These are phyloP conservation scores for Cacatua alba DNA, from an alignment of 2,113 vertebrate species.

Conservation along the genomic window DNA sequence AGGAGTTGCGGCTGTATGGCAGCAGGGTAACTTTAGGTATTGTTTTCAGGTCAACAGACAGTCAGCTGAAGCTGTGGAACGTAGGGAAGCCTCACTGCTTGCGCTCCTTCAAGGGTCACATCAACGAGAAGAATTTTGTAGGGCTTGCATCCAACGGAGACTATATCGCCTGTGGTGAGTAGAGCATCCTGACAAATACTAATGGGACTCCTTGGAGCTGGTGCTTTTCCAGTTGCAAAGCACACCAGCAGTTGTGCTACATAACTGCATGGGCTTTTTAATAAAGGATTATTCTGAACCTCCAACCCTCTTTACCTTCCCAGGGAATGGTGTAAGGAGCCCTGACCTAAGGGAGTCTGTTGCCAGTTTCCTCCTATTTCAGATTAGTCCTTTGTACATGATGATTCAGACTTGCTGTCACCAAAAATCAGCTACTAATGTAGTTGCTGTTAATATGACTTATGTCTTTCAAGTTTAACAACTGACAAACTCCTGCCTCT, in stretches of 20 bases:
- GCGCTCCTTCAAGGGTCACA: conserved; percentile 98
- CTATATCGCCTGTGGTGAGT: conserved; percentile 96
- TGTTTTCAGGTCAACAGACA: conserved; percentile 92
- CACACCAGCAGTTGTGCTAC: background rate
- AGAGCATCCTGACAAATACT: background rate
- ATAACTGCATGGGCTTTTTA: background rate
- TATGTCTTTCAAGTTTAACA: background rate
- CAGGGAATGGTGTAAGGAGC: background rate
- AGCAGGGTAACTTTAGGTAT: conserved; percentile 1
- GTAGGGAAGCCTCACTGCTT: conserved; percentile 97
- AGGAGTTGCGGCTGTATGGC: background rate
- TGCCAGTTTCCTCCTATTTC: background rate
- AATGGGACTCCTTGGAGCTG: fast-evolving
- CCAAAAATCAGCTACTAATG: background rate
- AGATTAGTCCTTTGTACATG: background rate
- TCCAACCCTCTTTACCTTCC: background rate
- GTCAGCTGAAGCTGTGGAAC: conserved; percentile 98
- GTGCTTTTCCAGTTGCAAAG: background rate
- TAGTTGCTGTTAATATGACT: background rate
- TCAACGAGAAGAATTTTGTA: conserved; percentile 99
- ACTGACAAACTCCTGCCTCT: background rate
- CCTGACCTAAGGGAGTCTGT: background rate
- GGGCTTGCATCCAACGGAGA: conserved; percentile 96
- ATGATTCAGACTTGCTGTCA: background rate
- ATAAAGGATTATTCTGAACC: background rate